Conservation (phyloP, 2,797 vertebrate genomes). For the Meriones psammophilus region DNA sequence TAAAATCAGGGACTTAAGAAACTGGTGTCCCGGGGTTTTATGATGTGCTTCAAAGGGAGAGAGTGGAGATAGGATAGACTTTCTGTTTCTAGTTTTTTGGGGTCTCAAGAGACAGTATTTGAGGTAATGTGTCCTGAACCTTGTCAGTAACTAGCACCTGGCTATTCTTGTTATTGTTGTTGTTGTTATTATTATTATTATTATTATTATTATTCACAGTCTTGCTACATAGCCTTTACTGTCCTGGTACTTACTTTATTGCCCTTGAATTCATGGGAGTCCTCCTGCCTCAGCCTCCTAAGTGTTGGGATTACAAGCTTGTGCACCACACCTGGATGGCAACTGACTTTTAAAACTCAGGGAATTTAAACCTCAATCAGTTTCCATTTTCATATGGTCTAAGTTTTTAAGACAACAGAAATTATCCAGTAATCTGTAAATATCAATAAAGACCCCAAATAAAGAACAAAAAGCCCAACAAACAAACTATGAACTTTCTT, state of each 20-base stretch:
- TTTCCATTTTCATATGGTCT: not conserved
- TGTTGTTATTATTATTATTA: not conserved
- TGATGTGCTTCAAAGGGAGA: not conserved
- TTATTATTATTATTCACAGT: not conserved
- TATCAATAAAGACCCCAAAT: not conserved
- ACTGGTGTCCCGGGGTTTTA: not conserved
- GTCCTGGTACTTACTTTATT: no score
- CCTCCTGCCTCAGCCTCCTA: not conserved
- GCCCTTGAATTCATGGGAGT: not conserved
- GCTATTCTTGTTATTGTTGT: not conserved
- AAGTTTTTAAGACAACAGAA: not conserved
- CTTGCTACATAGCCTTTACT: not conserved
- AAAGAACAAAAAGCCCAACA: not conserved
- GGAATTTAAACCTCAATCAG: not conserved
- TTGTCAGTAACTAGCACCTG: not conserved
- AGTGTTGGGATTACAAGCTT: not conserved
- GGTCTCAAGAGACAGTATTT: not conserved
- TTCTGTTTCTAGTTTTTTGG: not conserved
- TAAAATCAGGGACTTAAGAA: no score
- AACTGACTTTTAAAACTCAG: not conserved
- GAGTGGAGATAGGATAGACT: not conserved
- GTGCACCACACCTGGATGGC: not conserved
- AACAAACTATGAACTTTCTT: not conserved
- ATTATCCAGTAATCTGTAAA: not conserved
- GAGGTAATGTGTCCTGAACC: not conserved